Percentiles rank a stretch among this genome's conserved stretches.
Conservation (phyloP, 2,888 invertebrate species). For the Lacanobia oleracea region DNA sequence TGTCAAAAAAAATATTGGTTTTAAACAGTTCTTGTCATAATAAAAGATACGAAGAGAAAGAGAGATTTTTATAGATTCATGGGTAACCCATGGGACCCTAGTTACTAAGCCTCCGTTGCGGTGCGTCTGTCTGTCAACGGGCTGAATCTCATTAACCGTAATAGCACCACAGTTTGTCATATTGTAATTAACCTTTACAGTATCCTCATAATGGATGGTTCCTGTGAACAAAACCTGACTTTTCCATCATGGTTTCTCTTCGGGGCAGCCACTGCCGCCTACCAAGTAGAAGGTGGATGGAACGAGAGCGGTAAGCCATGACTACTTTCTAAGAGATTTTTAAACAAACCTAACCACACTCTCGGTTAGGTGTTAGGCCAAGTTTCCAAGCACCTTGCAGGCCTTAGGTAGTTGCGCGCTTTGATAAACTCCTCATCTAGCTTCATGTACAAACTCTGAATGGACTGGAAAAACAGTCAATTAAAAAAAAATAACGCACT, state of each 20-base stretch:
- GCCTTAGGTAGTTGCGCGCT: no score
- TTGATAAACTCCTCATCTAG: neutral
- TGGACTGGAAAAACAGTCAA: neutral
- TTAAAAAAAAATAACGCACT: neutral
- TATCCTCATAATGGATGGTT: neutral
- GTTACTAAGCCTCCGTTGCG: no score
- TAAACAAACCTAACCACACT: neutral
- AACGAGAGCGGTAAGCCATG: slow-evolving; percentile 44
- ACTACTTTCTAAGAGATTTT: neutral
- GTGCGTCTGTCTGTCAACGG: no score
- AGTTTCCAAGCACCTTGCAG: no score
- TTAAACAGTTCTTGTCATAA: no score
- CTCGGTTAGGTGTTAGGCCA: neutral
- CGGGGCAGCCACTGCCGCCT: slow-evolving; percentile 52
- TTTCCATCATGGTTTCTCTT: slow-evolving; percentile 53
- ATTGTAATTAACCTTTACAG: slow-evolving; percentile 6
- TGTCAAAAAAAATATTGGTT: no score
- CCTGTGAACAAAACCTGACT: slow-evolving; percentile 32
- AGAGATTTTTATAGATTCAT: no score
- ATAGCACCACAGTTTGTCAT: no score
- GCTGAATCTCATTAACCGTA: no score
- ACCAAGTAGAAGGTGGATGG: slow-evolving; percentile 57
- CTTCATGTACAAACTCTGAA: neutral
- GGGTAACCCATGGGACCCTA: no score
- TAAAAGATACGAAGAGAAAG: no score